phyloP scores from a whole-genome alignment of 1,140 invertebrate genomes.

The Aphaenogaster ashmeadi region DNA sequence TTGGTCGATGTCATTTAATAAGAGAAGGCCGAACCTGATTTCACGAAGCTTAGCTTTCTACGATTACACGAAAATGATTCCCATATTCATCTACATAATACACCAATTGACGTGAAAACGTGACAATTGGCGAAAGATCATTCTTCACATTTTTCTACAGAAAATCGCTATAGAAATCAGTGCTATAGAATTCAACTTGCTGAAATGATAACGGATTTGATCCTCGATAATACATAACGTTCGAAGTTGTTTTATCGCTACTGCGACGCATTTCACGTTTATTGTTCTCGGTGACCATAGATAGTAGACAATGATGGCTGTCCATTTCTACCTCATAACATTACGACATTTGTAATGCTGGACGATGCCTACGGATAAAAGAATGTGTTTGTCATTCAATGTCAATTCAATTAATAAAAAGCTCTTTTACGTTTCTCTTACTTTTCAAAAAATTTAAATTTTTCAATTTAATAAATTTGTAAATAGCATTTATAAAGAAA shows the following conservation, averaged over 20 bases:
- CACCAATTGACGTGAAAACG: background rate
- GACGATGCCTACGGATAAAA: background rate
- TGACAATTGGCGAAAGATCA: background rate
- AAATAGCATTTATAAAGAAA: background rate
- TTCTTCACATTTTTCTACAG: background rate
- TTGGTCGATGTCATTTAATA: constrained; percentile 45
- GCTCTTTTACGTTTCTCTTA: background rate
- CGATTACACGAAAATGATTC: background rate
- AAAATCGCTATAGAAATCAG: background rate
- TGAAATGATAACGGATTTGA: constrained; percentile 2
- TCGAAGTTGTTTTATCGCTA: constrained; percentile 18
- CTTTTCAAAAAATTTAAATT: constrained; percentile 8
- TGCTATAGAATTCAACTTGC: background rate
- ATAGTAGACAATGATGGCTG: background rate
- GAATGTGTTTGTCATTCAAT: background rate
- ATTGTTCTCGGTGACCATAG: constrained; percentile 6
- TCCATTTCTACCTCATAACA: constrained; percentile 14
- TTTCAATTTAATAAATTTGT: background rate
- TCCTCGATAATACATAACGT: background rate
- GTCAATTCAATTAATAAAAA: background rate
- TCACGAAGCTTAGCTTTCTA: background rate
- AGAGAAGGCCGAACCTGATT: constrained; percentile 3
- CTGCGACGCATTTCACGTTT: background rate
- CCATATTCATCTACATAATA: background rate
- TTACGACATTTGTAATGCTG: constrained; percentile 30